Evolutionary conservation across 2,888 invertebrate genomes (phyloP).

Genomic region (Drosophila kanekoi): DNA sequence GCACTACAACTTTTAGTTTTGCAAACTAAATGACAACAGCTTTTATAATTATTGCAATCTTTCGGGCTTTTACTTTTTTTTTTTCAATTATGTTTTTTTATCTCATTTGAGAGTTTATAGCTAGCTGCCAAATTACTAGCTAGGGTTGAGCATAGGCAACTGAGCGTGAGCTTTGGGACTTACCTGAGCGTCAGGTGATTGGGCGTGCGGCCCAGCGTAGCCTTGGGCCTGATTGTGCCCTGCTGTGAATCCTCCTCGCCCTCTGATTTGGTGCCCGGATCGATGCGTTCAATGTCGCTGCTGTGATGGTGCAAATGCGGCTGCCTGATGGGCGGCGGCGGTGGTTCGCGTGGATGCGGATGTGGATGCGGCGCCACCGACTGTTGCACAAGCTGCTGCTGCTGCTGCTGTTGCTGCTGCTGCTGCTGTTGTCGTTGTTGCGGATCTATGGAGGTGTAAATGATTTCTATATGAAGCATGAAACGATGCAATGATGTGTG

Average conservation of each 20-base stretch:
- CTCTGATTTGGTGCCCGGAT: slow-evolving; percentile 93
- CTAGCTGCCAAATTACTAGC: slow-evolving; percentile 3
- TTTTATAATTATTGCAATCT: background rate
- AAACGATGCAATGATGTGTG: slow-evolving; percentile 25
- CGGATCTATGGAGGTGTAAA: slow-evolving; percentile 82
- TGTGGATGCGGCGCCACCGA: slow-evolving; percentile 57
- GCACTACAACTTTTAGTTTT: background rate
- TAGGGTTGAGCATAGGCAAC: slow-evolving; percentile 3
- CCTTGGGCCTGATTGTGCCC: slow-evolving; percentile 88
- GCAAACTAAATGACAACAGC: background rate
- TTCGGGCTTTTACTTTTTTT: background rate
- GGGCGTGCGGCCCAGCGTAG: slow-evolving; percentile 93
- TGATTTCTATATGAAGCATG: slow-evolving; percentile 70
- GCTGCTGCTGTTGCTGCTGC: slow-evolving; percentile 43
- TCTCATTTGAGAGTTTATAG: slow-evolving; percentile 12
- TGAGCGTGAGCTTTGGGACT: slow-evolving; percentile 30
- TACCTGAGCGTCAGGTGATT: slow-evolving; percentile 95
- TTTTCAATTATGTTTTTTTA: background rate
- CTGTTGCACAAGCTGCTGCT: slow-evolving; percentile 37
- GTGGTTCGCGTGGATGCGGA: slow-evolving; percentile 77
- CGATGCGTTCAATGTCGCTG: slow-evolving; percentile 87
- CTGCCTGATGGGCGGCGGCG: slow-evolving; percentile 78
- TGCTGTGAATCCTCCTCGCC: slow-evolving; percentile 92
- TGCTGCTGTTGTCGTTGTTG: slow-evolving; percentile 55
- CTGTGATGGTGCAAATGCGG: slow-evolving; percentile 85